These are phyloP conservation scores for Hypotaenidia philippensis DNA, from an alignment of 2,797 vertebrate genomes.

Conservation along the genomic window DNA sequence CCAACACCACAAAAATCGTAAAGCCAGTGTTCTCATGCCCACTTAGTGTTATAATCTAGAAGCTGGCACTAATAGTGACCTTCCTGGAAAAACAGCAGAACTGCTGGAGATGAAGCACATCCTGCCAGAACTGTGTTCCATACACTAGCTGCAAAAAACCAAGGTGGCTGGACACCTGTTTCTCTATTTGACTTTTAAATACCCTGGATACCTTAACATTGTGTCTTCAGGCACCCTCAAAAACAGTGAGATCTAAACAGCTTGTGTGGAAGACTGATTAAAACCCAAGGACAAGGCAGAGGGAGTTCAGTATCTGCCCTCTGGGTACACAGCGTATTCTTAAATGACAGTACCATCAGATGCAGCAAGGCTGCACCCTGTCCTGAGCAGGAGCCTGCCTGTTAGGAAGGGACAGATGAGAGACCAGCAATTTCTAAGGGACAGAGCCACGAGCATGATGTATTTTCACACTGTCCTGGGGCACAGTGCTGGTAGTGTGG, in stretches of 20 bases:
- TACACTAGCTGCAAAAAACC: neutral
- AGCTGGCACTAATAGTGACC: neutral
- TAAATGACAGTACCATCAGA: neutral
- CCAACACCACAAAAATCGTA: neutral
- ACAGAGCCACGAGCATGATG: neutral
- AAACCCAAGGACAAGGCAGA: neutral
- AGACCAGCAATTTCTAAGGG: neutral
- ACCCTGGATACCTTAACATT: rapidly evolving
- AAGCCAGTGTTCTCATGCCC: neutral
- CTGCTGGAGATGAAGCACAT: neutral
- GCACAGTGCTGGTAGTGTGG: neutral
- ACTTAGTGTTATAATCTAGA: neutral
- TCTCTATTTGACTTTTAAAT: neutral
- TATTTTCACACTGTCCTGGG: neutral
- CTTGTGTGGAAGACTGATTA: neutral
- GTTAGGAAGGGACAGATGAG: rapidly evolving
- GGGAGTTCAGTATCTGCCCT: neutral
- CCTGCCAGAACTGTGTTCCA: neutral
- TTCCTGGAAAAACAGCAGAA: neutral
- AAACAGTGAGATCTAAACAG: neutral
- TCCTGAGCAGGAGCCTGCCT: neutral
- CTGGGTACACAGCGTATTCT: rapidly evolving
- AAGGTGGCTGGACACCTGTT: neutral
- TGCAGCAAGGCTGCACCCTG: neutral
- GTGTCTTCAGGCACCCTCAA: neutral